Base-by-base conservation (phyloP, 2,113 vertebrate species). In the Hydropotes inermis region DNA sequence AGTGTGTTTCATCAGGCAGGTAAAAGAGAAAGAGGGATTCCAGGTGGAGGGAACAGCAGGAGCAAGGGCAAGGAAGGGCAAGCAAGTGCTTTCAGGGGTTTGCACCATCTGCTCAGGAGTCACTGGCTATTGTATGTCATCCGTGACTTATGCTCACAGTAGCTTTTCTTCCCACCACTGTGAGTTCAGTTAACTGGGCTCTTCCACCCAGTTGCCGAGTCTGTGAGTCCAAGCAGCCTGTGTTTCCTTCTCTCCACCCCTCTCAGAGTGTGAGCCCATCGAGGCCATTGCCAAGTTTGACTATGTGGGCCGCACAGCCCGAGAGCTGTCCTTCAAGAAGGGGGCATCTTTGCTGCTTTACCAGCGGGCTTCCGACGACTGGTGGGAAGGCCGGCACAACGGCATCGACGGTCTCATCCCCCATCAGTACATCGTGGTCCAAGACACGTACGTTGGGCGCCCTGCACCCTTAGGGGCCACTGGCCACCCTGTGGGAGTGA, bases 371-470 rank as follows among this genome's bases (percentile, higher is more conserved):
- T 99, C 99, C 0, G 99, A 99, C 0, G 99, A 99, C 98, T 99
- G 99, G 99, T 99, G 99, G 99, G 99, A 99, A 98, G 99, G 99
- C 3, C 98, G 99, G 17, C 99, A 99, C 98, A 99, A 99, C 0
- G 99, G 99, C 25, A 97, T 99, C 17, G 99, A 99, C 0, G 99
- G 99, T 81, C 99, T 99, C 79, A 99, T 99, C 94, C 99, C 99
- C 0, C 99, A 99, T 92, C 99, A 99, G 99, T 99, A 99, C 98
- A 99, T 99, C 67, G 99, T 99, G 94, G 98, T 99, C 61, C 99
- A 99, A 98, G 99, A 99, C 99, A 99, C 98, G 99, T 99, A 99
- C 78, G 99, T 99, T 91, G 93, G 92, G 64, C 54, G 52, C 86
- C 93, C 83, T 86, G 67, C 78, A 43, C 67, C 33, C 87, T 27